Evolutionary conservation across 2,888 invertebrate genomes (phyloP), one percentile per base, ranked within the genome.

Genomic region (Elegia similella): DNA sequence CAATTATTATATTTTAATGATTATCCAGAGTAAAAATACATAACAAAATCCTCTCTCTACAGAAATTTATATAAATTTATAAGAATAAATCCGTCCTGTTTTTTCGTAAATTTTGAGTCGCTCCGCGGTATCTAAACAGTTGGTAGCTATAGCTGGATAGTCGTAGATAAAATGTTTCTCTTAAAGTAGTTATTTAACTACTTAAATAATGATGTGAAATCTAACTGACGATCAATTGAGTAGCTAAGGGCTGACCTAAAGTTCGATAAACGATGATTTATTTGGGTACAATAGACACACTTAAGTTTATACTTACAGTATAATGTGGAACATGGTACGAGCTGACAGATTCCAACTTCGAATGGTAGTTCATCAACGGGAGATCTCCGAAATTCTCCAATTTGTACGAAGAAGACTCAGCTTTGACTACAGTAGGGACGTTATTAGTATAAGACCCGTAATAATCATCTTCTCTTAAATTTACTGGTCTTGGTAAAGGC

Each of bases 311-410:
- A 89, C 89, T 90, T 75, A 90, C 91, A 42, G 85, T 83, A 64
- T 90, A 91, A 77, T 91, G 90, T 0, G 91, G 90, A 34, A 90
- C 91, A 56, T 78, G 81, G 61, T 91, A 91, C 0, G 90, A 91
- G 62, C 84, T 86, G 47, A 87, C 84, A 0, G 82, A 75, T 53
- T 84, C 77, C 43, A 84, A 68, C 59, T 89, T 88, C 13, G 88
- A 85, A 56, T 82, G 73, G 64, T 83, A 84, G 50, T 84, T 79
- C 88, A 88, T 89, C 1, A 91, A 62, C 1, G 91, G 91, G 34
- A 91, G 63, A 30, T 82, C 72, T 0, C 86, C 88, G 13, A 90
- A 84, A 64, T 73, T 84, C 62, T 85, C 85, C 52, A 83, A 67
- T 67, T 80, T 84, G 78, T 82, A 88, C 0, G 76, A 72, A 54